Conservation (phyloP, 2,113 vertebrate species). For the Gopherus flavomarginatus region DNA sequence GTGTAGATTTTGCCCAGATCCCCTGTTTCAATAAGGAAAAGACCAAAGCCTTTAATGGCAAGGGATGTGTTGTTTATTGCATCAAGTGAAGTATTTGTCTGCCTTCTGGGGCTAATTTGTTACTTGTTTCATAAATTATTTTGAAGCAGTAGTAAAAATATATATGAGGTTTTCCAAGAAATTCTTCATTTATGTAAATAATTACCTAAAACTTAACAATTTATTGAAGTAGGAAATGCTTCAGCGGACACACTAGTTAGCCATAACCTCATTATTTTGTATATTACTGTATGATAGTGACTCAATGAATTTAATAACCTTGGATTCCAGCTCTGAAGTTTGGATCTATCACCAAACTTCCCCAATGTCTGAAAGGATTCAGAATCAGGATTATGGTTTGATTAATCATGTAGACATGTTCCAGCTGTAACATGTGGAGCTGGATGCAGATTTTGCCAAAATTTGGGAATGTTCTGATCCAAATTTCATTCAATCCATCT, state of each 20-base stretch:
- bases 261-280: background rate
- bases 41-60: constrained; percentile 3
- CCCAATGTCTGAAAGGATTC: background rate
- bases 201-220: constrained; percentile 34
- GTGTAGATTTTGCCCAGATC: background rate
- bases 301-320: background rate
- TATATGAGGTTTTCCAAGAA: background rate
- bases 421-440: background rate
- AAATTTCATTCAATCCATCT: background rate
- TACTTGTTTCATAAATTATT: constrained; percentile 4
- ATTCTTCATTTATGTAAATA: constrained; percentile 27
- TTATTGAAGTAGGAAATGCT: constrained; percentile 2
- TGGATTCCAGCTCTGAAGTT: background rate
- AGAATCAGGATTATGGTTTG: background rate
- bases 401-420: background rate
- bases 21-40: background rate
- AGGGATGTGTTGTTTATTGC: constrained; percentile 15
- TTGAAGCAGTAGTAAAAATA: background rate
- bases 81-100: background rate
- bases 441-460: background rate
- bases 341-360: background rate
- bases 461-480: background rate
- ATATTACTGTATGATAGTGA: background rate
- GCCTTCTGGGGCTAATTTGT: constrained; percentile 15
- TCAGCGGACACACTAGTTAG: constrained; percentile 20